Evolutionary conservation across 2,797 vertebrate genomes (phyloP).

Genomic region (Hydrophis major): DNA sequence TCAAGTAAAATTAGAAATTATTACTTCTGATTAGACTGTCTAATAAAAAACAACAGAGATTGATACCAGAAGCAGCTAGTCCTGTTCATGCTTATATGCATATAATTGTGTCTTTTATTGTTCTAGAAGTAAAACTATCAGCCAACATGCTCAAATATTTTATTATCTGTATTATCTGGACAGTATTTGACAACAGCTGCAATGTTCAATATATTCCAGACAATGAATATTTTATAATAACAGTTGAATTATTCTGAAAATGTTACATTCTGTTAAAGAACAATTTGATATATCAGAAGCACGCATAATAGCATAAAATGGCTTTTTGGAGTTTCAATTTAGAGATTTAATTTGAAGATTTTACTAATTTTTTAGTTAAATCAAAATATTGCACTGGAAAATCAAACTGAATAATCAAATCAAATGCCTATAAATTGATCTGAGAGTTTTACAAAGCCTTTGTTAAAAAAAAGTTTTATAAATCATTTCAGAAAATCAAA

Average conservation of each 20-base stretch:
- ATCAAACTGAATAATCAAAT: not conserved
- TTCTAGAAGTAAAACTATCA: not conserved
- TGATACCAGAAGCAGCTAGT: not conserved
- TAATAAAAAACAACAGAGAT: not conserved
- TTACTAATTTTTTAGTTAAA: not conserved
- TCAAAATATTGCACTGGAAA: not conserved
- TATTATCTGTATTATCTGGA: not conserved
- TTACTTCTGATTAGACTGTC: not conserved
- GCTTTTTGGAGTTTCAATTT: not conserved
- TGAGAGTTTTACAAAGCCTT: not conserved
- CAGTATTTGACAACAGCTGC: not conserved
- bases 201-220: not conserved
- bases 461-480: not conserved
- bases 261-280: not conserved
- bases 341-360: not conserved
- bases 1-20: not conserved
- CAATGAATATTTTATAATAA: not conserved
- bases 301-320: not conserved
- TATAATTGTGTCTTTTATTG: not conserved
- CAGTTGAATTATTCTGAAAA: not conserved
- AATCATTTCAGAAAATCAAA: not conserved
- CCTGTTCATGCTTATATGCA: not conserved
- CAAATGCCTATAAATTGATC: not conserved
- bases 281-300: not conserved
- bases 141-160: not conserved